Conservation (phyloP, 2,888 invertebrate genomes). For the Ornithoptera priamus region DNA sequence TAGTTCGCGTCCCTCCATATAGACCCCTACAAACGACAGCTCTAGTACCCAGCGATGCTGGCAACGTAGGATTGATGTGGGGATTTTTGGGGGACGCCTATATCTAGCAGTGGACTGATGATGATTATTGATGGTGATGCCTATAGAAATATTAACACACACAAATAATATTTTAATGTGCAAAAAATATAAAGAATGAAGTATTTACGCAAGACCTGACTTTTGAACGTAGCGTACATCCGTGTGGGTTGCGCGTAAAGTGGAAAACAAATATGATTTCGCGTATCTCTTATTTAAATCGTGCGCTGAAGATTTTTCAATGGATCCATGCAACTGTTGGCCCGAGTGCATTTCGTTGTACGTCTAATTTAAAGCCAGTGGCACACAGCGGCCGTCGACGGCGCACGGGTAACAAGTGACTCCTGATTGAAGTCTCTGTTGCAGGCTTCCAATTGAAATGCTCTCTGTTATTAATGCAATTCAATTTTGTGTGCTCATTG, state of each 20-base stretch:
- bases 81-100: too few species aligned
- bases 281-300: conserved; percentile 17
- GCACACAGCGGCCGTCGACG: conserved; percentile 6
- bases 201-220: neutral
- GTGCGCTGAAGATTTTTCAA: conserved; percentile 26
- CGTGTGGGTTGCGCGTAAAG: neutral
- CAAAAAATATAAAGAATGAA: neutral
- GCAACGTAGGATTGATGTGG: too few species aligned
- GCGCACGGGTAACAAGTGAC: conserved; percentile 4
- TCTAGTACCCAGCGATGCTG: too few species aligned
- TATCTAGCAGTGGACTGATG: too few species aligned
- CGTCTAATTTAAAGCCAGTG: conserved; percentile 15
- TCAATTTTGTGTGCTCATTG: neutral
- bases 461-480: neutral
- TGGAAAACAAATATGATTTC: conserved; percentile 6
- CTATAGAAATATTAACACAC: too few species aligned
- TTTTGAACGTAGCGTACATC: neutral
- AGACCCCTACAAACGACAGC: too few species aligned
- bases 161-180: neutral
- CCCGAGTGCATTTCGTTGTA: conserved; percentile 27
- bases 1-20: too few species aligned
- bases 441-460: neutral
- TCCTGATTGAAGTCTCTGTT: neutral
- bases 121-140: too few species aligned
- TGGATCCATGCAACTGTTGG: conserved; percentile 14